Evolutionary conservation across 2,888 invertebrate species (phyloP).

Genomic region (Ecdyonurus torrentis): DNA sequence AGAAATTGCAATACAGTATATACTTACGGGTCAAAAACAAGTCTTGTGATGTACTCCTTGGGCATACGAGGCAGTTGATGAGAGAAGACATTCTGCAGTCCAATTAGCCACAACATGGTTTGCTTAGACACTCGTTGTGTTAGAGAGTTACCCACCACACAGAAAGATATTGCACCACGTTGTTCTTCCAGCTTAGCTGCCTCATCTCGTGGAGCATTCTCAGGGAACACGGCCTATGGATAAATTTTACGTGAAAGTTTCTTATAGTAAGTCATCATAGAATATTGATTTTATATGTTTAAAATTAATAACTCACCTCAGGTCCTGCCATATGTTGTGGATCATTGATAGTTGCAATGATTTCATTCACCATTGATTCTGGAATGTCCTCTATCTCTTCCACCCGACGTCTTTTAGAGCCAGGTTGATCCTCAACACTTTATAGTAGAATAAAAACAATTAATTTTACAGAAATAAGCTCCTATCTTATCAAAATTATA

Average conservation of each 20-base stretch:
- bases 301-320: conserved; percentile 36
- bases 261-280: not conserved
- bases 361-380: conserved; percentile 60
- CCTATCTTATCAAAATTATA: too few species aligned
- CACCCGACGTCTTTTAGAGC: conserved; percentile 19
- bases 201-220: conserved; percentile 76
- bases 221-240: conserved; percentile 52
- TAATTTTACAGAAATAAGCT: too few species aligned
- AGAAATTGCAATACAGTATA: too few species aligned
- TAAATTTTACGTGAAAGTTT: not conserved
- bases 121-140: conserved; percentile 73
- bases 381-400: conserved; percentile 53
- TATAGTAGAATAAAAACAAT: too few species aligned
- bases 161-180: conserved; percentile 77
- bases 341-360: conserved; percentile 66
- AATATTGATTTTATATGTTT: too few species aligned
- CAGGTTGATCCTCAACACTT: not conserved
- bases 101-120: conserved; percentile 84
- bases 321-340: conserved; percentile 72
- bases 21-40: conserved; percentile 83
- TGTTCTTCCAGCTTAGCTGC: conserved; percentile 81
- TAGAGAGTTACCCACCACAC: conserved; percentile 84
- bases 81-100: conserved; percentile 86
- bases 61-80: conserved; percentile 96
- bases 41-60: conserved; percentile 86